These are phyloP conservation scores for Micropterix aruncella DNA, from an alignment of 2,888 invertebrate species.

Conservation along the genomic window DNA sequence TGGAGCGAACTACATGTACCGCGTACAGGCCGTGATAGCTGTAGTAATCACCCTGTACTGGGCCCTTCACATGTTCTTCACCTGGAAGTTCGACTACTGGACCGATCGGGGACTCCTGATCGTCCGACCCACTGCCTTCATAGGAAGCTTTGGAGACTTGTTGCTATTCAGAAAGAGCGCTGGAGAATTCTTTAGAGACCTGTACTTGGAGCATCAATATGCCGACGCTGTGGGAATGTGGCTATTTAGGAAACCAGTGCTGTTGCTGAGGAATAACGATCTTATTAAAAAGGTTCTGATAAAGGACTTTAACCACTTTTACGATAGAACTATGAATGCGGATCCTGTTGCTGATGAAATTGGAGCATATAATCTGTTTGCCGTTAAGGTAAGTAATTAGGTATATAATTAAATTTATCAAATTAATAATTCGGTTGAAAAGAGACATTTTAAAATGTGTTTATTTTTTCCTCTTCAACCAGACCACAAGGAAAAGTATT, in stretches of 20 bases:
- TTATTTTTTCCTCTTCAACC: too few relatives aligned
- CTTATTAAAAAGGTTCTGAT: background rate
- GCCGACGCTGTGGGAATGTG: background rate
- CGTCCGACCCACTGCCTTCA: background rate
- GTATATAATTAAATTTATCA: too few relatives aligned
- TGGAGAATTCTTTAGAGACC: background rate
- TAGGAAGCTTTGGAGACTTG: background rate
- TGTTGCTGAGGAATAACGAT: background rate
- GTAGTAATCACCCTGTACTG: background rate
- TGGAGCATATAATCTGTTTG: background rate
- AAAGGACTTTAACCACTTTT: background rate
- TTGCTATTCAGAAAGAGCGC: background rate
- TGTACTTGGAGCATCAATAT: background rate
- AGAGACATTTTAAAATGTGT: too few relatives aligned
- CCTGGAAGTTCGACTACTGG: background rate
- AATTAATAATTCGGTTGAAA: too few relatives aligned
- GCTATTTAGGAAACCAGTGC: background rate
- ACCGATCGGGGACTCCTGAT: background rate
- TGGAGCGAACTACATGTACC: too few relatives aligned
- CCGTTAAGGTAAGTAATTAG: background rate
- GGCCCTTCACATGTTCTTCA: background rate
- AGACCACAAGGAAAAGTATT: too few relatives aligned
- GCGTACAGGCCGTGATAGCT: background rate
- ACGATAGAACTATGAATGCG: background rate
- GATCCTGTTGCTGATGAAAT: background rate